Conservation (phyloP, 2,797 vertebrate species). For the Spinus olivaceus region DNA sequence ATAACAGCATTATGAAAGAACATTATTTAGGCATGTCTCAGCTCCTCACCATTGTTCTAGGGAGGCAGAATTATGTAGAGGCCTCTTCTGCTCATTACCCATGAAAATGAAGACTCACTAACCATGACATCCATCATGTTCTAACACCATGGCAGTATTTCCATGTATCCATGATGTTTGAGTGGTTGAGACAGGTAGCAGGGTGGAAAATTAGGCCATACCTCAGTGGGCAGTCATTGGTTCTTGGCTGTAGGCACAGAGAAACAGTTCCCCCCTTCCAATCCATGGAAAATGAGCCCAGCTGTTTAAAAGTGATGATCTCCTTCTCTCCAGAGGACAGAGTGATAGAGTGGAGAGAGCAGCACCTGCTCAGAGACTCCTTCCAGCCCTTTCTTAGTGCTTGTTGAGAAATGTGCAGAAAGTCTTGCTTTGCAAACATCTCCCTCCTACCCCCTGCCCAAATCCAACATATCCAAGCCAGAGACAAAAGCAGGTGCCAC, state of each 20-base stretch:
- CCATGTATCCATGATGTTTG: neutral
- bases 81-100: neutral
- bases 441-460: neutral
- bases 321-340: neutral
- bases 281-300: neutral
- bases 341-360: neutral
- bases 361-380: neutral
- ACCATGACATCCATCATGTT: neutral
- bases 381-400: neutral
- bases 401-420: neutral
- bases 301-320: neutral
- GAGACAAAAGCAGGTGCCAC: neutral
- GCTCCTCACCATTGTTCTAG: neutral
- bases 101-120: neutral
- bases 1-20: conserved; percentile 9
- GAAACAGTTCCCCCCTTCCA: neutral
- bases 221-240: neutral
- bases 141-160: neutral
- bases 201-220: neutral
- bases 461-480: neutral
- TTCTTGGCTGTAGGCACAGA: neutral
- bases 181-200: neutral
- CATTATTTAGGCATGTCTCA: neutral
- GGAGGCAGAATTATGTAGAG: neutral
- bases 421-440: neutral